Evolutionary conservation across 2,797 vertebrate species (phyloP).

Genomic region (Poecilia picta): DNA sequence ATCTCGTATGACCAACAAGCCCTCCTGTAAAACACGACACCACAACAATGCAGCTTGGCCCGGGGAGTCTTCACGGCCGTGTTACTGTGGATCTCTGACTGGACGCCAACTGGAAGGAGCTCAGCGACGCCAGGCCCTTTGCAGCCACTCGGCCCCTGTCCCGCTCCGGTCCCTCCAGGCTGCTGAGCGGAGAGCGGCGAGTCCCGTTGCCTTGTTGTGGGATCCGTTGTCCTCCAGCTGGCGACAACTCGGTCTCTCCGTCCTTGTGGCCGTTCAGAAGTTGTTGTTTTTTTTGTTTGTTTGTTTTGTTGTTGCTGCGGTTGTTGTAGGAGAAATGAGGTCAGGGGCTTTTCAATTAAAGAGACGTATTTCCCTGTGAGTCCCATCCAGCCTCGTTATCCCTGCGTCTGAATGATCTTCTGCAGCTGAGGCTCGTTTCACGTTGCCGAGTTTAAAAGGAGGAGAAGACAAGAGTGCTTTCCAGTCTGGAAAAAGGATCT

Average conservation of each 20-base stretch:
- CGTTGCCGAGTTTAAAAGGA: not conserved
- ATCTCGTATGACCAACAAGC: conserved; percentile 37
- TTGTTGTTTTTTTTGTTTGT: conserved; percentile 19
- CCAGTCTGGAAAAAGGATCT: not conserved
- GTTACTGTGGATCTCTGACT: conserved; percentile 59
- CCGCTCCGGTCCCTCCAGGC: conserved; percentile 35
- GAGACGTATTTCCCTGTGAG: conserved; percentile 30
- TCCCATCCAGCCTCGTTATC: conserved; percentile 26
- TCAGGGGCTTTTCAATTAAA: conserved; percentile 51
- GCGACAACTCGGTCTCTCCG: conserved; percentile 38
- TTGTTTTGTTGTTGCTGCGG: conserved; percentile 65
- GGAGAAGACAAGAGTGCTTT: conserved; percentile 1
- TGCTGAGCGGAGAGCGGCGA: conserved; percentile 25
- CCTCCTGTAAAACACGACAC: conserved; percentile 54
- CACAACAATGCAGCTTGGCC: conserved; percentile 70
- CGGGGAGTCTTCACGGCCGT: conserved; percentile 55
- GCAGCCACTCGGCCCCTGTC: conserved; percentile 8
- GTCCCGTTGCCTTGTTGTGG: conserved; percentile 62
- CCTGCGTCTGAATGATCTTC: conserved; percentile 8
- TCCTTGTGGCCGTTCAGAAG: conserved; percentile 65
- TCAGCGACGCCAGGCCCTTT: conserved; percentile 33
- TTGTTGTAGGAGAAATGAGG: conserved; percentile 62
- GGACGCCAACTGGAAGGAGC: conserved; percentile 62
- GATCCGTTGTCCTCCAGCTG: conserved; percentile 57
- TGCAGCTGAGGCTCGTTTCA: not conserved